Evolutionary conservation across 2,888 invertebrate species (phyloP).

Genomic region (Cantharis rufa): DNA sequence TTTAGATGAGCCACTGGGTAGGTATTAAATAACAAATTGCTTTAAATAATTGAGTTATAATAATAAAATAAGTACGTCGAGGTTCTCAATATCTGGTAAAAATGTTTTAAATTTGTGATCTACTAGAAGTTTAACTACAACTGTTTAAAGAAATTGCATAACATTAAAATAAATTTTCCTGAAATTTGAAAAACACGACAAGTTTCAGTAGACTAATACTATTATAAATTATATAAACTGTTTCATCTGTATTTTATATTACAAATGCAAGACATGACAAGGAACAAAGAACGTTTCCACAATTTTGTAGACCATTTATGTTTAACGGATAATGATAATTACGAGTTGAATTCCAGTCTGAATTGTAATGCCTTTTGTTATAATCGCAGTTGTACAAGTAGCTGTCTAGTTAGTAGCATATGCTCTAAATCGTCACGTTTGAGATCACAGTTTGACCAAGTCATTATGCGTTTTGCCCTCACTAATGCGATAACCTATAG

Average conservation of each 20-base stretch:
- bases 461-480: slow-evolving; percentile 39
- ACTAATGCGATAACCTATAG: slow-evolving; percentile 31
- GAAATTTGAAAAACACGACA: too few species aligned
- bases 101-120: too few species aligned
- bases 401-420: slow-evolving; percentile 27
- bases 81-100: too few species aligned
- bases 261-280: slow-evolving; percentile 16
- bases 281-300: slow-evolving; percentile 21
- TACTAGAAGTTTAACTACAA: too few species aligned
- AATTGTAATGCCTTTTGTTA: slow-evolving; percentile 28
- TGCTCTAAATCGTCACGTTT: slow-evolving; percentile 41
- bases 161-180: too few species aligned
- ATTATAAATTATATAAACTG: background rate
- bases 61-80: too few species aligned
- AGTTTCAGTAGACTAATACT: background rate
- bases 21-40: too few species aligned
- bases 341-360: slow-evolving; percentile 17
- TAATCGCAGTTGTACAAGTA: slow-evolving; percentile 28
- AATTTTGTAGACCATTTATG: slow-evolving; percentile 24
- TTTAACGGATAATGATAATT: slow-evolving; percentile 31
- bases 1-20: too few species aligned
- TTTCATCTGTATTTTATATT: slow-evolving; percentile 12
- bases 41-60: too few species aligned
- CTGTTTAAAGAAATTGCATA: too few species aligned
- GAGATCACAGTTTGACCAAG: slow-evolving; percentile 43